Conservation (phyloP, 2,888 invertebrate genomes). For the Anaspis maculata region DNA sequence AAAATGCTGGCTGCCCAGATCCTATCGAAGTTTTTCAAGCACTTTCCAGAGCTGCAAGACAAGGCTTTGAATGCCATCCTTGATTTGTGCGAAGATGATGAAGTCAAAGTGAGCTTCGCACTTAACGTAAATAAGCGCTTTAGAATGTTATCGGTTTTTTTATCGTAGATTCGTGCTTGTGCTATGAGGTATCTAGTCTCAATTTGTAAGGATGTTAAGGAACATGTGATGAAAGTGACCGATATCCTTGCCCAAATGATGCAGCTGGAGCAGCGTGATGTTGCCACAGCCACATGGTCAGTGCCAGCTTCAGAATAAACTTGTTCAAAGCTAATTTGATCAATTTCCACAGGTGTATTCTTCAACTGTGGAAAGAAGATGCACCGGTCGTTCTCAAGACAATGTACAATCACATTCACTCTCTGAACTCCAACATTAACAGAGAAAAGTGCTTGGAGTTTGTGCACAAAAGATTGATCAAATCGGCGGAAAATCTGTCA, state of each 20-base stretch:
- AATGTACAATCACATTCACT: constrained; percentile 50
- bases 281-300: constrained; percentile 75
- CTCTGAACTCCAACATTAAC: constrained; percentile 62
- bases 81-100: constrained; percentile 93
- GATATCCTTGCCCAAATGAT: constrained; percentile 88
- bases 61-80: constrained; percentile 86
- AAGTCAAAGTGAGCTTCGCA: constrained; percentile 64
- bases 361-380: constrained; percentile 67
- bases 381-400: constrained; percentile 54
- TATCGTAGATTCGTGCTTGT: constrained; percentile 80
- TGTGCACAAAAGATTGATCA: constrained; percentile 56
- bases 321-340: too few species aligned
- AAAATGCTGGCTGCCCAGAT: constrained; percentile 93
- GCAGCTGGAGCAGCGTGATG: constrained; percentile 73
- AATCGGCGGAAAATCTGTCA: constrained; percentile 68
- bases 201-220: constrained; percentile 77
- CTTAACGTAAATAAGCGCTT: neutral
- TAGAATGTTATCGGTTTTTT: too few species aligned
- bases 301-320: too few species aligned
- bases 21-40: constrained; percentile 87
- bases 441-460: constrained; percentile 85
- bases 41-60: constrained; percentile 79
- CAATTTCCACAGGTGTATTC: too few species aligned
- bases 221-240: constrained; percentile 77
- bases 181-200: constrained; percentile 86